Evolutionary conservation across 2,888 invertebrate genomes (phyloP).

Genomic region (Gnatocerus cornutus): DNA sequence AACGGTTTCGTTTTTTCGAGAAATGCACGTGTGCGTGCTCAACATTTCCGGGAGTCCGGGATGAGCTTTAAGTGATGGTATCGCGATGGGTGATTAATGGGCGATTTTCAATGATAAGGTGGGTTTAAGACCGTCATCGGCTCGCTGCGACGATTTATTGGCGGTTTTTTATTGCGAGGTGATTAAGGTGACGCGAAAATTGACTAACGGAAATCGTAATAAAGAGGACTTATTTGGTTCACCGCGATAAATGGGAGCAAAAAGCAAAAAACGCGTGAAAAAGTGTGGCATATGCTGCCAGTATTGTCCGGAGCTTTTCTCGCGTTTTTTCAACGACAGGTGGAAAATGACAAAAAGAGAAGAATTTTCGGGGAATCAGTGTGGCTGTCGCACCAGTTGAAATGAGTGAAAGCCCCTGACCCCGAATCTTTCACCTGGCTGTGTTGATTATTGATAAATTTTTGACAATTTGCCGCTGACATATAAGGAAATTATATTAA

Average conservation of each 20-base stretch:
- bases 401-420: slow-evolving; percentile 26
- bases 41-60: slow-evolving; percentile 4
- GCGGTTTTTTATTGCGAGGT: not conserved
- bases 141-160: not conserved
- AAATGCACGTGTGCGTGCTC: slow-evolving; percentile 2
- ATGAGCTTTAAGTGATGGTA: slow-evolving; percentile 4
- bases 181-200: not conserved
- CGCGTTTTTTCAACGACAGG: too few species aligned
- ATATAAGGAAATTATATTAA: slow-evolving; percentile 24
- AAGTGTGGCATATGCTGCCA: too few species aligned
- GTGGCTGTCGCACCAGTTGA: slow-evolving; percentile 6
- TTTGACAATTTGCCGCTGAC: not conserved
- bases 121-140: not conserved
- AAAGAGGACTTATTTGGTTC: not conserved
- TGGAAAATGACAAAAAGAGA: too few species aligned
- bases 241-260: not conserved
- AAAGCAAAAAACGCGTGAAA: too few species aligned
- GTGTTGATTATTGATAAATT: slow-evolving; percentile 13
- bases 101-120: not conserved
- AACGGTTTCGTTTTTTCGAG: slow-evolving; percentile 4
- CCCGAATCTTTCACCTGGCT: slow-evolving; percentile 26
- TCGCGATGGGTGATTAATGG: not conserved
- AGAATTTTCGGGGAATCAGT: not conserved
- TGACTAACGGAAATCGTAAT: slow-evolving; percentile 1
- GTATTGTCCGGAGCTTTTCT: too few species aligned